Percentiles rank a stretch among this genome's conserved stretches.
These are phyloP conservation scores for Lycodopsis pacificus DNA, from an alignment of 2,797 vertebrate species.

Conservation along the genomic window DNA sequence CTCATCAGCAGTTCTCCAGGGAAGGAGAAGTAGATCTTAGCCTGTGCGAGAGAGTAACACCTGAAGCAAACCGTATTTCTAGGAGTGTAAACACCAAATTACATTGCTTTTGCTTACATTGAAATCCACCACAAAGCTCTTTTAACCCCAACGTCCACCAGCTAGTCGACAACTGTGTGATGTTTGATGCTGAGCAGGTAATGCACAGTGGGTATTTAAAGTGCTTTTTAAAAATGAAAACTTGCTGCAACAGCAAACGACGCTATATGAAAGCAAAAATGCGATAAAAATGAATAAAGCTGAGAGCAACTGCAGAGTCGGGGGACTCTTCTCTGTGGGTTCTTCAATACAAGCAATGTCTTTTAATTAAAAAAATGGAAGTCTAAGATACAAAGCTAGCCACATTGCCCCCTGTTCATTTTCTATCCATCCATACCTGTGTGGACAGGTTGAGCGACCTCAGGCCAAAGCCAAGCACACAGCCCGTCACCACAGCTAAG, in stretches of 20 bases:
- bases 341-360: not conserved
- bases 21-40: conserved; percentile 92
- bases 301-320: too few relatives aligned
- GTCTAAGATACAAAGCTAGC: not conserved
- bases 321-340: not conserved
- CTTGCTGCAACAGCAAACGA: not conserved
- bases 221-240: not conserved
- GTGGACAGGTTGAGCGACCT: conserved; percentile 86
- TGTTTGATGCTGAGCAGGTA: not conserved
- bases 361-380: not conserved
- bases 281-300: too few relatives aligned
- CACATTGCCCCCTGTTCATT: not conserved
- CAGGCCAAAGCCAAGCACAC: conserved; percentile 87
- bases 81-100: not conserved
- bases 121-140: not conserved
- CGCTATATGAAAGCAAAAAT: too few relatives aligned
- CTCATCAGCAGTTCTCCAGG: conserved; percentile 92
- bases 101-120: not conserved
- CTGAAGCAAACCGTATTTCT: not conserved
- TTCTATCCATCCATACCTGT: conserved; percentile 78
- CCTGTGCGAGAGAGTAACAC: conserved; percentile 72
- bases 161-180: not conserved
- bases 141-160: not conserved
- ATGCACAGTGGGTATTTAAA: not conserved
- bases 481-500: conserved; percentile 87